Evolutionary conservation across 2,113 vertebrate species (phyloP), one percentile per base, ranked within the genome.

Genomic region (Microcebus jonahi): DNA sequence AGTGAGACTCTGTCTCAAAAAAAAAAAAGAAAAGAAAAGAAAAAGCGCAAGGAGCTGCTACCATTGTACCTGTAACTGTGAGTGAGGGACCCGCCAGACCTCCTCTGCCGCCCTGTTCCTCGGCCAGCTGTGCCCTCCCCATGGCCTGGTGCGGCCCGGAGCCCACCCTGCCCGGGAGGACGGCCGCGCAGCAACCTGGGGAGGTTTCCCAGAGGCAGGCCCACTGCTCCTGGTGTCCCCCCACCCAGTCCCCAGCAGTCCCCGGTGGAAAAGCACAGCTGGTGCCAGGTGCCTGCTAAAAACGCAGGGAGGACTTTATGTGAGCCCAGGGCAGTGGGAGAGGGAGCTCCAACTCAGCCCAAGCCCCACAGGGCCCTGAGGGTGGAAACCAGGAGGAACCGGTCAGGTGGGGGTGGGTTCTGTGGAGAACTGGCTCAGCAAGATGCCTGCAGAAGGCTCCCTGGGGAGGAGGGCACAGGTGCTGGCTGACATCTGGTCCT

Each of bases 181-280:
- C 5, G 1, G 4, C 9, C 14, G 27, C 34, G n/a, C 0, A 14
- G 9, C 36, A 50, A 17, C n/a, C 14, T 53, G 29, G 8, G 23
- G 17, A 87, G 50, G 48, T 11, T 68, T 27, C 27, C 71, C n/a
- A 27, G 71, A 29, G 61, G 14, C 10, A 5, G 61, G 73, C 15
- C n/a, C 61, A 39, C 21, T 0, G 15, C 10, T 27, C 59, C 48
- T 3, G 67, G 68, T 8, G 23, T 11, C 50, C 14, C 10, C 25
- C 5, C 7, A 0, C 2, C 2, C 5, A 3, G 25, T 23, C 45
- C 23, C 31, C n/a, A 0, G 18, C 3, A 15, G 65, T 29, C 45
- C 45, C 3, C 0, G 2, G 4, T 18, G 6, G 8, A 31, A 13
- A 39, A 61, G 8, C 25, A 21, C 29, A 12, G 1, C 20, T 12